Evolutionary conservation across 2,113 vertebrate genomes (phyloP).

Genomic region (Cinclus mexicanus): DNA sequence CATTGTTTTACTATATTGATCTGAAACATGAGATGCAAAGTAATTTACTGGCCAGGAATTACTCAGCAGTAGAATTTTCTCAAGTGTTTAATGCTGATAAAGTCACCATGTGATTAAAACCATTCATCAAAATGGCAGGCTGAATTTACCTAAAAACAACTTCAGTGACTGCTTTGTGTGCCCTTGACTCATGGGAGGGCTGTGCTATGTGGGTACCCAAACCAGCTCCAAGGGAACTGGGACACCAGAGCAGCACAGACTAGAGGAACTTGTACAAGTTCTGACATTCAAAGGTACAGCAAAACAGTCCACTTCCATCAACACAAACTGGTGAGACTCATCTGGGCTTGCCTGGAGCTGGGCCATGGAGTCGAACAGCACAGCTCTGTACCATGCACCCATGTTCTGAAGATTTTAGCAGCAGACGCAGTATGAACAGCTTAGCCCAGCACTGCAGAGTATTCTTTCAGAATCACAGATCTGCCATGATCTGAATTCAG

Average conservation of each 20-base stretch:
- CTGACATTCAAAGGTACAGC: not conserved
- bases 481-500: not conserved
- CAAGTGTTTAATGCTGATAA: not conserved
- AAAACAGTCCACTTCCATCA: not conserved
- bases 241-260: not conserved
- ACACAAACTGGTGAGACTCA: not conserved
- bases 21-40: not conserved
- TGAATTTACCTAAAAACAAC: not conserved
- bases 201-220: not conserved
- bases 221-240: not conserved
- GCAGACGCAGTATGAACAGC: not conserved
- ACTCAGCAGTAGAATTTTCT: conserved; percentile 22
- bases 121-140: not conserved
- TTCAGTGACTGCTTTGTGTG: not conserved
- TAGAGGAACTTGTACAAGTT: not conserved
- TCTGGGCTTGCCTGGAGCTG: not conserved
- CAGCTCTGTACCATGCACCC: not conserved
- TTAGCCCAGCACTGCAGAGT: not conserved
- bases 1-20: conserved; percentile 1
- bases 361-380: not conserved
- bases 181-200: not conserved
- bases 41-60: not conserved
- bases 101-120: not conserved
- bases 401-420: not conserved
- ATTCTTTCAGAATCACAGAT: not conserved